Conservation (phyloP, 2,888 invertebrate species). For the Ligdia adustata region DNA sequence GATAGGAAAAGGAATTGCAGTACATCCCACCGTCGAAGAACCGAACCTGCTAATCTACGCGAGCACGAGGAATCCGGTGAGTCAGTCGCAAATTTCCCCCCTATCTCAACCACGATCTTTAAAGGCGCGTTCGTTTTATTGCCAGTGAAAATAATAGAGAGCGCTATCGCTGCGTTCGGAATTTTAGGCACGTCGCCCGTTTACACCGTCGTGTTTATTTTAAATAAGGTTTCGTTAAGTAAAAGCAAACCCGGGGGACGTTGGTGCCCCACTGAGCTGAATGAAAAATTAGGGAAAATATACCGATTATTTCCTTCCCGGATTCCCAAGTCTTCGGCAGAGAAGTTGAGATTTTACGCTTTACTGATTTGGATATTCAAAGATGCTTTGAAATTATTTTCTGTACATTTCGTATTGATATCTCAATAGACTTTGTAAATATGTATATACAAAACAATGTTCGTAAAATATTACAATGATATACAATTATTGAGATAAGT, state of each 20-base stretch:
- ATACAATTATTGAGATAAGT: too few species aligned
- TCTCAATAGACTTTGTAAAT: conserved; percentile 4
- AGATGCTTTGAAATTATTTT: conserved; percentile 1
- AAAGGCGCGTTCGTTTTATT: conserved; percentile 57
- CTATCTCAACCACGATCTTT: too few species aligned
- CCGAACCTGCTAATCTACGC: too few species aligned
- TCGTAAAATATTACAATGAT: too few species aligned
- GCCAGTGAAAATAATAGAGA: conserved; percentile 65
- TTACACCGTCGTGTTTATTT: conserved; percentile 79
- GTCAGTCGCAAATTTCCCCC: too few species aligned
- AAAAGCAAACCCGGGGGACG: conserved; percentile 72
- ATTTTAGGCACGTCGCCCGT: conserved; percentile 74
- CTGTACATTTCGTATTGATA: background rate
- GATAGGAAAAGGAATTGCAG: too few species aligned
- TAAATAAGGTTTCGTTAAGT: conserved; percentile 80
- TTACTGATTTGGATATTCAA: conserved; percentile 6
- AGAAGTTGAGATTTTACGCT: conserved; percentile 15
- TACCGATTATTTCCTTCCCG: conserved; percentile 50
- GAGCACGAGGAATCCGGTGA: too few species aligned
- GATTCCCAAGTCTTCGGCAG: conserved; percentile 22
- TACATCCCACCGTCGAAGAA: too few species aligned
- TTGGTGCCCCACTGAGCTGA: conserved; percentile 59
- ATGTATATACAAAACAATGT: too few species aligned
- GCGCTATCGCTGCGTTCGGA: conserved; percentile 59
- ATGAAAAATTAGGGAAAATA: conserved; percentile 76